Evolutionary conservation across 2,888 invertebrate genomes (phyloP), one percentile per base, ranked within the genome.

Genomic region (Melinopterus prodromus): DNA sequence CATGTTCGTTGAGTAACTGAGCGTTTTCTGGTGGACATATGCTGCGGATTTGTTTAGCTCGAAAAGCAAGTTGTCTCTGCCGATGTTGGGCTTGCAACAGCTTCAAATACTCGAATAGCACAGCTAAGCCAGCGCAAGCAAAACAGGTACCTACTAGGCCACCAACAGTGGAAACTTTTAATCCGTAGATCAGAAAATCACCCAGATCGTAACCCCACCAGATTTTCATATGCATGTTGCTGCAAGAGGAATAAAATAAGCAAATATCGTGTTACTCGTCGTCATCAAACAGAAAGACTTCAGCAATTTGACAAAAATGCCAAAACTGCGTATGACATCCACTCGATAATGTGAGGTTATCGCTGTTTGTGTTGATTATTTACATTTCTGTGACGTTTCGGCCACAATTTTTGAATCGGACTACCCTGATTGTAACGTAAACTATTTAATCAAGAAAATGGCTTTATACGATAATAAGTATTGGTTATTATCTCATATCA

Each of bases 381-480:
- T 53, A 53, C 53, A 53, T 53, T 53, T 12, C 53, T 1, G 53
- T 53, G 53, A 53, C 53, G 12, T 7, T 53, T 53, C 26, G 26
- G 26, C 26, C 2, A 26, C 26, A 26, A 26, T 26, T 26, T 26
- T 26, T 26, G 26, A 26, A 26, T 26, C 26, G 26, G 26, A 26
- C 26, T 26, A 26, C 26, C 26, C 53, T 53, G 53, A 53, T 53
- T 53, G 53, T 7, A 53, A 26, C 3, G 26, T 26, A 26, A 26
- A 26, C 26, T 26, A 26, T 26, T 26, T 26, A 26, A 26, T 26
- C 9, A 53, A 9, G 53, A 80, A 76, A 83, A 98, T 98, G 98
- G 98, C 98, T 84, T 93, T 97, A 83, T 98, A 97, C 89, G 98
- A 98, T 89, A 97, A 98, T 90, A 95, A 95, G 89, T 95, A 95